These are phyloP conservation scores for Nomada hirtipes DNA, from an alignment of 2,888 invertebrate genomes.

Conservation along the genomic window DNA sequence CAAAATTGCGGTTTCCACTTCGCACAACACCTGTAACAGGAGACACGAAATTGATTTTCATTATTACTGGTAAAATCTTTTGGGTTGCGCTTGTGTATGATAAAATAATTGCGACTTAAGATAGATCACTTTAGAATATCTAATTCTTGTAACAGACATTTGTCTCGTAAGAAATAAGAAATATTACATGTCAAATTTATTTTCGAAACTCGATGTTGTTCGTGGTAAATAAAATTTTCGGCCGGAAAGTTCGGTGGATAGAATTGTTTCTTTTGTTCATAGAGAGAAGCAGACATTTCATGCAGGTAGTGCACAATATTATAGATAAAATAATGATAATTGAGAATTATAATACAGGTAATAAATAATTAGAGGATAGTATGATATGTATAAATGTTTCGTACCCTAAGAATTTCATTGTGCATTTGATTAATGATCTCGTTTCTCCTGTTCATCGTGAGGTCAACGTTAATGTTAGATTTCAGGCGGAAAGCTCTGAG, in stretches of 20 bases:
- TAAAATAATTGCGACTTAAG: too few relatives aligned
- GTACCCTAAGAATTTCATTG: constrained; percentile 80
- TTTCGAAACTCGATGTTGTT: too few relatives aligned
- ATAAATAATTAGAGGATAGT: background rate
- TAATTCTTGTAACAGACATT: too few relatives aligned
- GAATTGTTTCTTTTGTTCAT: too few relatives aligned
- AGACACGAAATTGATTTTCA: background rate
- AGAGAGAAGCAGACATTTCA: too few relatives aligned
- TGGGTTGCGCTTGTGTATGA: background rate
- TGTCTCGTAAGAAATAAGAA: too few relatives aligned
- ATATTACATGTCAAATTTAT: too few relatives aligned
- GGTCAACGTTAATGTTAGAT: constrained; percentile 84
- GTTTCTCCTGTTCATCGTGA: constrained; percentile 84
- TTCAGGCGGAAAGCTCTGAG: constrained; percentile 81
- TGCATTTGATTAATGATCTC: constrained; percentile 83
- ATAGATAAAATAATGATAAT: too few relatives aligned
- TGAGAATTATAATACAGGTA: background rate
- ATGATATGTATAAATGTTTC: constrained; percentile 39
- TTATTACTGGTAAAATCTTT: background rate
- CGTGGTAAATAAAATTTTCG: too few relatives aligned
- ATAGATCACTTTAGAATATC: too few relatives aligned
- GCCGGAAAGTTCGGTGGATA: too few relatives aligned
- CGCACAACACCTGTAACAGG: constrained; percentile 85
- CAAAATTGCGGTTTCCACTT: constrained; percentile 86
- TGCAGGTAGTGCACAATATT: too few relatives aligned